Percentiles rank a stretch among this genome's conserved stretches.
Evolutionary conservation across 2,888 invertebrate species (phyloP).

Genomic region (Drosophila falleni): DNA sequence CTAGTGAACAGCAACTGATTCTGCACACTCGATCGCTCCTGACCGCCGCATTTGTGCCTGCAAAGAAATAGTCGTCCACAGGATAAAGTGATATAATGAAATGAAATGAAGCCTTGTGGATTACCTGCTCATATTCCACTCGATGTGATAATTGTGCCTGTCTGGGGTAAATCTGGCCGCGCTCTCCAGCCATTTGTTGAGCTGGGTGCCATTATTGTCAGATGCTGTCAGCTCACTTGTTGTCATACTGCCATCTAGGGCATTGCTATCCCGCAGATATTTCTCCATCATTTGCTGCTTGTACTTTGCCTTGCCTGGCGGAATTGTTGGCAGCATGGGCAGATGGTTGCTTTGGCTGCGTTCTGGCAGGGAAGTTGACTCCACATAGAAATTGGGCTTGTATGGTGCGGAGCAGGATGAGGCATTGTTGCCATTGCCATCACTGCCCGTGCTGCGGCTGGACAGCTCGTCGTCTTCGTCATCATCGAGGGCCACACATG

Average conservation of each 20-base stretch:
- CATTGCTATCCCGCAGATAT: constrained; percentile 86
- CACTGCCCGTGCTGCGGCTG: constrained; percentile 69
- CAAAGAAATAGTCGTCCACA: neutral
- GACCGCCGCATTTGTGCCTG: constrained; percentile 76
- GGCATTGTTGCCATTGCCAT: constrained; percentile 64
- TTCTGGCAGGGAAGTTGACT: constrained; percentile 29
- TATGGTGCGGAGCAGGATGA: constrained; percentile 36
- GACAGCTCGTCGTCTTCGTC: constrained; percentile 66
- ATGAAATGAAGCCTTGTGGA: neutral
- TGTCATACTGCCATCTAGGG: constrained; percentile 13
- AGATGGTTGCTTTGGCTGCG: constrained; percentile 39
- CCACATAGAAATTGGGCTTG: constrained; percentile 69
- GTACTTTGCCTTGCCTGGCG: constrained; percentile 85
- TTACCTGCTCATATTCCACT: constrained; percentile 86
- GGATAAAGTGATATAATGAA: neutral
- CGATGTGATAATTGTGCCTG: constrained; percentile 90
- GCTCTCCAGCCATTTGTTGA: constrained; percentile 92
- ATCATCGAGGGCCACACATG: constrained; percentile 71
- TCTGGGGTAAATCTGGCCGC: constrained; percentile 91
- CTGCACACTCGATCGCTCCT: constrained; percentile 47
- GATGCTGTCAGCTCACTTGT: neutral
- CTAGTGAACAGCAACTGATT: constrained; percentile 58
- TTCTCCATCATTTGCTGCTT: constrained; percentile 88
- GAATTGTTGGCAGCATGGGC: constrained; percentile 51
- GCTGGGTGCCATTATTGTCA: constrained; percentile 86